A percentile compares a stretch with the other conserved stretches of the same genome.
Conservation (phyloP, 2,113 vertebrate genomes). For the Macquaria australasica region DNA sequence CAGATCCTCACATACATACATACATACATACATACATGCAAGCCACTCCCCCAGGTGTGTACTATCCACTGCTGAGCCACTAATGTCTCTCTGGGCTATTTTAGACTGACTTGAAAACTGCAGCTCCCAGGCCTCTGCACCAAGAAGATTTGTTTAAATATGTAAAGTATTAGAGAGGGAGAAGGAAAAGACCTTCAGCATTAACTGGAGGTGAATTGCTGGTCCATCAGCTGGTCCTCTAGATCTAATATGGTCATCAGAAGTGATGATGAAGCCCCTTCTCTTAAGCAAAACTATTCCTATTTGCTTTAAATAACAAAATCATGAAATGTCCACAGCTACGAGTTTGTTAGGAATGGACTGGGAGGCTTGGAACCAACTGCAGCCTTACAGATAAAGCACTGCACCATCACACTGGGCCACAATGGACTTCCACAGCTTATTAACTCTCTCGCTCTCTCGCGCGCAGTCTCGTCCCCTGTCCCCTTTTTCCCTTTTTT, state of each 20-base stretch:
- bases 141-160: constrained; percentile 29
- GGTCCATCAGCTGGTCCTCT: background rate
- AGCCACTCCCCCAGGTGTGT: constrained; percentile 20
- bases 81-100: constrained; percentile 58
- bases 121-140: constrained; percentile 36
- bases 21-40: constrained; percentile 13
- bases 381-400: constrained; percentile 54
- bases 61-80: constrained; percentile 8
- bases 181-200: background rate
- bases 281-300: background rate
- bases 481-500: constrained; percentile 33
- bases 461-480: background rate
- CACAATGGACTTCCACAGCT: constrained; percentile 57
- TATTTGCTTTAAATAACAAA: constrained; percentile 10
- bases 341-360: constrained; percentile 13
- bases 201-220: background rate
- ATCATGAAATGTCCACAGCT: constrained; percentile 1
- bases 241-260: background rate
- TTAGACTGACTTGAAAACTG: constrained; percentile 56
- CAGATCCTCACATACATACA: constrained; percentile 18
- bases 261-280: background rate
- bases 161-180: constrained; percentile 11
- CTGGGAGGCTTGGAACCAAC: constrained; percentile 9
- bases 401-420: constrained; percentile 48
- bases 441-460: constrained; percentile 47